Evolutionary conservation across 2,113 vertebrate species (phyloP).

Genomic region (Sinocyclocheilus grahami): DNA sequence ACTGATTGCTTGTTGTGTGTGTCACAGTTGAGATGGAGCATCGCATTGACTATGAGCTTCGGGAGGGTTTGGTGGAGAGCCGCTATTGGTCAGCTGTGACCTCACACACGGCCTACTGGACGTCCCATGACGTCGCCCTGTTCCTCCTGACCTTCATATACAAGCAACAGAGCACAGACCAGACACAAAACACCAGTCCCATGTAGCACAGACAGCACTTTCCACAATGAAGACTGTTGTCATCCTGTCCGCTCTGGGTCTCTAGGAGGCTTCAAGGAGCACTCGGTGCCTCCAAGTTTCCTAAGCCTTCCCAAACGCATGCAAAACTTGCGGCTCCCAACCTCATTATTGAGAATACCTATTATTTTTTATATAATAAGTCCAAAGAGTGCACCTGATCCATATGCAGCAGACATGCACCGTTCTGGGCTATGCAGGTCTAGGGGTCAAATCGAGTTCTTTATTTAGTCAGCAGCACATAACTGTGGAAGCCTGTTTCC

Average conservation of each 20-base stretch:
- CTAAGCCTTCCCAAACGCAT: background rate
- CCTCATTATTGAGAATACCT: background rate
- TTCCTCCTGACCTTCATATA: constrained; percentile 97
- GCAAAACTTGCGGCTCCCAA: background rate
- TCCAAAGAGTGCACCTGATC: background rate
- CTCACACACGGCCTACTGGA: constrained; percentile 97
- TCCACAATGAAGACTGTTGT: background rate
- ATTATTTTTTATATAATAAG: background rate
- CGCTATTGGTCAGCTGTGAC: constrained; percentile 98
- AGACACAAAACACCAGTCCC: constrained; percentile 62
- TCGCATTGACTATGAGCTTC: constrained; percentile 94
- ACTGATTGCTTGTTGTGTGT: constrained; percentile 21
- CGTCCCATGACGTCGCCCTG: constrained; percentile 92
- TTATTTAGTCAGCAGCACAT: constrained; percentile 56
- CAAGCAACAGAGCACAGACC: constrained; percentile 75
- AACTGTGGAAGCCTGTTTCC: background rate
- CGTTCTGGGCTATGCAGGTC: constrained; percentile 36
- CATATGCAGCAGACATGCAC: constrained; percentile 35
- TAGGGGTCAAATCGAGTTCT: constrained; percentile 51
- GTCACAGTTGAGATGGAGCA: constrained; percentile 91
- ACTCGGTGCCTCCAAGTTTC: background rate
- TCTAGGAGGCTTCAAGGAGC: background rate
- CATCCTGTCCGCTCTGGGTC: background rate
- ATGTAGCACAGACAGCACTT: constrained; percentile 61
- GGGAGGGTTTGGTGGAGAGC: constrained; percentile 96